A percentile compares a stretch with the other conserved stretches of the same genome.
Conservation (phyloP, 1,140 invertebrate species). For the Onthophagus taurus region DNA sequence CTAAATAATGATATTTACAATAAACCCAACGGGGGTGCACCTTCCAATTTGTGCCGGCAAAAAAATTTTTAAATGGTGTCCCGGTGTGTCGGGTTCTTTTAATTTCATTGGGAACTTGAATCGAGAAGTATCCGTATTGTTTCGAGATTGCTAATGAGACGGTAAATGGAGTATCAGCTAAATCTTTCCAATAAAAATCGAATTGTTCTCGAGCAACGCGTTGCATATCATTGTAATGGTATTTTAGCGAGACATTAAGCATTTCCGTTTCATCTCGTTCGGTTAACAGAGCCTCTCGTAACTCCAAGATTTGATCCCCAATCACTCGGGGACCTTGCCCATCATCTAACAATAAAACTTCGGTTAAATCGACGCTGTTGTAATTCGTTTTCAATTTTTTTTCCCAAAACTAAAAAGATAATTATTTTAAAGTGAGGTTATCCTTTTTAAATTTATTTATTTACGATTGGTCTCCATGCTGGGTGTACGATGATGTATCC, state of each 20-base stretch:
- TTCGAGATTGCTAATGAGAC: slow-evolving; percentile 72
- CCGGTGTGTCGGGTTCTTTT: slow-evolving; percentile 52
- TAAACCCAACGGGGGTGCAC: slow-evolving; percentile 86
- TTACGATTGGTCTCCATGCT: slow-evolving; percentile 62
- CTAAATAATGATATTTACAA: slow-evolving; percentile 76
- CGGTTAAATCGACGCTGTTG: slow-evolving; percentile 91
- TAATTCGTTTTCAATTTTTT: slow-evolving; percentile 81
- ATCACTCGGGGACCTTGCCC: slow-evolving; percentile 42
- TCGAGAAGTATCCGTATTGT: slow-evolving; percentile 65
- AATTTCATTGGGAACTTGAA: slow-evolving; percentile 62
- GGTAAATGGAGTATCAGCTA: slow-evolving; percentile 78
- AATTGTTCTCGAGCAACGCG: slow-evolving; percentile 70
- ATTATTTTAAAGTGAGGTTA: background rate
- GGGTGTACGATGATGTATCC: slow-evolving; percentile 83
- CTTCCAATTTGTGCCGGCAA: slow-evolving; percentile 64
- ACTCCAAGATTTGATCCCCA: slow-evolving; percentile 38
- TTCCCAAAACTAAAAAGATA: slow-evolving; percentile 29
- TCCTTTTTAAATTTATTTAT: slow-evolving; percentile 24
- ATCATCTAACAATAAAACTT: slow-evolving; percentile 77
- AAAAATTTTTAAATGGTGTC: slow-evolving; percentile 58
- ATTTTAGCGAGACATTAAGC: slow-evolving; percentile 58
- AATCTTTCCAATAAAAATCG: slow-evolving; percentile 73
- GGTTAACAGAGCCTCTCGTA: slow-evolving; percentile 67
- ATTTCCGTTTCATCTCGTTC: slow-evolving; percentile 56
- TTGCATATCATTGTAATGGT: slow-evolving; percentile 74